Evolutionary conservation across 2,113 vertebrate genomes (phyloP).

Genomic region (Elephantulus edwardii): DNA sequence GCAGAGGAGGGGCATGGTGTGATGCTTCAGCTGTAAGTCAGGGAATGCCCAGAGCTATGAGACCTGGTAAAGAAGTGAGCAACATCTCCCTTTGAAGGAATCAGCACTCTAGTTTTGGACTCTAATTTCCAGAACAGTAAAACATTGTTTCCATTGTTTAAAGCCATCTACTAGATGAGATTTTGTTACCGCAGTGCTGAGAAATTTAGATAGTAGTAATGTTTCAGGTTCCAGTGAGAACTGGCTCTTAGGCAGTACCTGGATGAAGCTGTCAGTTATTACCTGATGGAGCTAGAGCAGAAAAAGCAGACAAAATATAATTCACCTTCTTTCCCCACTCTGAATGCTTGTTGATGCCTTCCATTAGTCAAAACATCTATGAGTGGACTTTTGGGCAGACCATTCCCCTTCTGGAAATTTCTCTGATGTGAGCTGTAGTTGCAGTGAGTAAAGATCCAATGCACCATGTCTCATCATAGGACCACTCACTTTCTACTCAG

Average conservation of each 20-base stretch:
- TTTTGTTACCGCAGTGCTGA: neutral
- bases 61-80: neutral
- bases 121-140: neutral
- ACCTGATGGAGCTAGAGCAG: neutral
- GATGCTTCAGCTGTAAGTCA: neutral
- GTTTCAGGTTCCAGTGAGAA: neutral
- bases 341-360: neutral
- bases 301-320: neutral
- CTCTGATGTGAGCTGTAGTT: neutral
- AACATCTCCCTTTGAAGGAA: neutral
- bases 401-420: neutral
- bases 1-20: neutral
- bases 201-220: neutral
- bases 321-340: no score
- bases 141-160: neutral
- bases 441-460: neutral
- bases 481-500: neutral
- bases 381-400: neutral
- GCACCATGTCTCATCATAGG: accelerated
- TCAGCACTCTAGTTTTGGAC: neutral
- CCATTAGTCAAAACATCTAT: neutral
- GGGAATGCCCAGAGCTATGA: neutral
- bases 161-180: neutral
- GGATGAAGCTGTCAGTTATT: neutral
- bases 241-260: neutral